Evolutionary conservation across 2,888 invertebrate genomes (phyloP), one percentile per base, ranked within the genome.

Genomic region (Drosophila suboccidentalis): DNA sequence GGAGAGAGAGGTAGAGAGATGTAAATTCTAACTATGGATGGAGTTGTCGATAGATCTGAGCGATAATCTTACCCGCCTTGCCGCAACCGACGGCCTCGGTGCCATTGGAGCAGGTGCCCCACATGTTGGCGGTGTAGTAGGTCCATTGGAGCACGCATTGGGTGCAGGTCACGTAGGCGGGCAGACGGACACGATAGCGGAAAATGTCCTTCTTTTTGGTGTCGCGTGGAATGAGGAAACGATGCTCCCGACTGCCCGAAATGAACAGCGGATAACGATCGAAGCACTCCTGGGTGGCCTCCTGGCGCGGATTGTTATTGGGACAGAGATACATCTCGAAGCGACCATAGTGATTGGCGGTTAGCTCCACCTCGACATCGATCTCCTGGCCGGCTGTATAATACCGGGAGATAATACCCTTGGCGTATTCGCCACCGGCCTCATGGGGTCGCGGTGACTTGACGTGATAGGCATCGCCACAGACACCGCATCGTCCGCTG

Each of bases 71-170:
- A 26, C 93, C 93, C 9, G 97, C 96, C 75, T 95, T 94, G n/a
- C 98, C 98, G 90, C 97, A 98, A 1, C 98, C 97, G 1, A 97
- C 96, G 0, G 96, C 96, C 90, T 97, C 96, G 0, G 97, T 97
- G 46, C 97, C 97, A 91, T 97, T 97, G 0, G 94, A 93, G 89
- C 97, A 97, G 19, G 94, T 95, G 6, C 98, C 98, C 98, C 98
- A 98, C 95, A 97, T 97, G 91, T 98, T 98, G 61, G 91, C 91
- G 22, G 98, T 97, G 81, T 96, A 96, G 92, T 98, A 98, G 64
- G 96, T 97, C 98, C 98, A 98, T 91, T 98, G 97, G n/a, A 98
- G 91, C 4, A 98, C 97, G 90, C 98, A 98, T 85, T 97, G 97
- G 0, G 96, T 95, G 89, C 98, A 98, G 0, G 97, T 97, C 3